Evolutionary conservation across 2,113 vertebrate genomes (phyloP).

Genomic region (Bucco capensis): DNA sequence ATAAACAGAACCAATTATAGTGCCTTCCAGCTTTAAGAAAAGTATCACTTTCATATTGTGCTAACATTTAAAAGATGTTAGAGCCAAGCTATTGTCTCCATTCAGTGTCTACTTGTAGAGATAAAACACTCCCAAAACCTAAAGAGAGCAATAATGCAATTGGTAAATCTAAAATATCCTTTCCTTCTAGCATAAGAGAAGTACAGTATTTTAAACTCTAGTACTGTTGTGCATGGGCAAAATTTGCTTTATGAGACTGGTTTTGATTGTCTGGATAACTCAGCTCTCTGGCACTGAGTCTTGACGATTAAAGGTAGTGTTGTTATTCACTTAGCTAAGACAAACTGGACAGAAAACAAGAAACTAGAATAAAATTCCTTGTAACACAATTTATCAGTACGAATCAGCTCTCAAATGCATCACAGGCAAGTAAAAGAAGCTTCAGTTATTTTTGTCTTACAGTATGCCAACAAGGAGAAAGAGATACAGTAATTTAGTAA

Average conservation of each 20-base stretch:
- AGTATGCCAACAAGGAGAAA: constrained; percentile 53
- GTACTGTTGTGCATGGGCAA: not conserved
- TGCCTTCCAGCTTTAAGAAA: constrained; percentile 49
- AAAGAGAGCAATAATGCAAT: not conserved
- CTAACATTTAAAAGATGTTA: constrained; percentile 42
- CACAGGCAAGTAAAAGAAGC: constrained; percentile 62
- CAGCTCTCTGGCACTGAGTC: constrained; percentile 37
- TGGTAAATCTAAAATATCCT: not conserved
- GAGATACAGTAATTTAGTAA: constrained; percentile 69
- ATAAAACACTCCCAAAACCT: not conserved
- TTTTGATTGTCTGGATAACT: constrained; percentile 28
- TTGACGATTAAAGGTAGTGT: constrained; percentile 51
- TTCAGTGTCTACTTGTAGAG: not conserved
- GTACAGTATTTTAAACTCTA: not conserved
- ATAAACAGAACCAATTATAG: constrained; percentile 43
- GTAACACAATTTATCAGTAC: constrained; percentile 55
- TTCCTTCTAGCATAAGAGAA: not conserved
- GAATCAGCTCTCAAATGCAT: constrained; percentile 64
- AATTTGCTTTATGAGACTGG: constrained; percentile 34
- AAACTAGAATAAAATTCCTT: not conserved
- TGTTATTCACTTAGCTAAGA: constrained; percentile 49
- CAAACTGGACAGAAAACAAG: not conserved
- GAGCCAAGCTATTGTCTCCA: constrained; percentile 8
- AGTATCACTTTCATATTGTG: constrained; percentile 15
- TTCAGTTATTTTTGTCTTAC: constrained; percentile 64